Evolutionary conservation across 2,888 invertebrate species (phyloP).

Genomic region (Anthrax anthrax): DNA sequence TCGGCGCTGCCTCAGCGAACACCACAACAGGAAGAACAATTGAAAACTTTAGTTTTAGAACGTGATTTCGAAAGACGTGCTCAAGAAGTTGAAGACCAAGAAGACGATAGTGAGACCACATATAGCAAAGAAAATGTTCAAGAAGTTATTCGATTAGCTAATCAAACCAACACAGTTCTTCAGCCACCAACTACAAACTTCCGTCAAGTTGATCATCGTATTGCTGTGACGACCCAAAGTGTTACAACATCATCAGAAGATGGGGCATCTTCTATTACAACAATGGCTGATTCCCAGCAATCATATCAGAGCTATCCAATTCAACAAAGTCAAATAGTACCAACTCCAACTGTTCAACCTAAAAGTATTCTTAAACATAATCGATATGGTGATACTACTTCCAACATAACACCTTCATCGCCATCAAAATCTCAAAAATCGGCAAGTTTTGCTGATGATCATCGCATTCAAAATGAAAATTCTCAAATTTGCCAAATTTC

Average conservation of each 20-base stretch:
- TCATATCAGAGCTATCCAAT: constrained; percentile 20
- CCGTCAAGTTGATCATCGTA: constrained; percentile 31
- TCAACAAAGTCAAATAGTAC: constrained; percentile 10
- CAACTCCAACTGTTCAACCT: constrained; percentile 21
- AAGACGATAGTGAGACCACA: constrained; percentile 44
- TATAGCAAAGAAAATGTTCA: constrained; percentile 36
- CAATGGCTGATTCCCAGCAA: constrained; percentile 14
- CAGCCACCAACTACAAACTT: constrained; percentile 33
- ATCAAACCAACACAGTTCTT: constrained; percentile 33
- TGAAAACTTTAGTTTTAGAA: constrained; percentile 80
- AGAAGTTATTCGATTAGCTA: constrained; percentile 37
- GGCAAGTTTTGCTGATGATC: constrained; percentile 32
- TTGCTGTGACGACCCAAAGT: constrained; percentile 14
- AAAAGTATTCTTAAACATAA: constrained; percentile 34
- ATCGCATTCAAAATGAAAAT: constrained; percentile 24
- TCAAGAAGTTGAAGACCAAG: constrained; percentile 56
- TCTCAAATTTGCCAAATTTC: constrained; percentile 24
- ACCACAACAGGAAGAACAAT: constrained; percentile 71
- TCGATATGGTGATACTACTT: constrained; percentile 21
- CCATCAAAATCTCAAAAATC: constrained; percentile 33
- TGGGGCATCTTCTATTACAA: constrained; percentile 5
- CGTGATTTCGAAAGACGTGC: constrained; percentile 87
- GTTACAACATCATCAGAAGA: constrained; percentile 20
- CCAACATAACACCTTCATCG: constrained; percentile 24
- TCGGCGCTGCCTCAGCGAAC: constrained; percentile 53